These are phyloP conservation scores for Paramormyrops kingsleyae DNA, from an alignment of 2,113 vertebrate genomes.

Conservation along the genomic window DNA sequence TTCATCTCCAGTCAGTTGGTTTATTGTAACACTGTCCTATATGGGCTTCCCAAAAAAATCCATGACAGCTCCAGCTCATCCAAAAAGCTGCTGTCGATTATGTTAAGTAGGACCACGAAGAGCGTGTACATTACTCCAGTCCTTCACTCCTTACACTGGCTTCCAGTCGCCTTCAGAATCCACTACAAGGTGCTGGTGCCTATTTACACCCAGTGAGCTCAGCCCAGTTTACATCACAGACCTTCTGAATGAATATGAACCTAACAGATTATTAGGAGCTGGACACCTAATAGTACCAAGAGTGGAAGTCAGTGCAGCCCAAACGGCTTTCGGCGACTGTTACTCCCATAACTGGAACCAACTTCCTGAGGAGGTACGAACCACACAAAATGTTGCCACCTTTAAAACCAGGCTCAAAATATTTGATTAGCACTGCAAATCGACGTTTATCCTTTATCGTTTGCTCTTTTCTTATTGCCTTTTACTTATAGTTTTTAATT, in stretches of 20 bases:
- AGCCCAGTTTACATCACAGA: neutral
- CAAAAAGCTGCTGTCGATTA: too few relatives aligned
- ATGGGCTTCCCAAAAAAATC: neutral
- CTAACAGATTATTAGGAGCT: neutral
- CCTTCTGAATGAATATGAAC: neutral
- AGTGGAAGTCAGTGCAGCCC: neutral
- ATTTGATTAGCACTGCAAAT: neutral
- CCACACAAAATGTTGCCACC: neutral
- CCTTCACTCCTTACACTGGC: neutral
- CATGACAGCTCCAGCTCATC: neutral
- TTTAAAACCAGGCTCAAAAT: neutral
- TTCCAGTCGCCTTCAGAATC: neutral
- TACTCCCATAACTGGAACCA: neutral
- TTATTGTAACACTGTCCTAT: neutral
- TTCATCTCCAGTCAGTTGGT: neutral
- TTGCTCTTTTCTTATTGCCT: too few relatives aligned
- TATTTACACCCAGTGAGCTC: neutral
- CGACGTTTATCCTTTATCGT: too few relatives aligned
- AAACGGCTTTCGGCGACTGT: neutral
- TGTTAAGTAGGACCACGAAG: too few relatives aligned
- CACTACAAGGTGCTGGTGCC: neutral
- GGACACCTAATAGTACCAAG: neutral
- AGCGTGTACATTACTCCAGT: too few relatives aligned
- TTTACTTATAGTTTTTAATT: too few relatives aligned
- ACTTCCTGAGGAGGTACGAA: neutral